Evolutionary conservation across 2,797 vertebrate species (phyloP).

Genomic region (Rhinella marina): DNA sequence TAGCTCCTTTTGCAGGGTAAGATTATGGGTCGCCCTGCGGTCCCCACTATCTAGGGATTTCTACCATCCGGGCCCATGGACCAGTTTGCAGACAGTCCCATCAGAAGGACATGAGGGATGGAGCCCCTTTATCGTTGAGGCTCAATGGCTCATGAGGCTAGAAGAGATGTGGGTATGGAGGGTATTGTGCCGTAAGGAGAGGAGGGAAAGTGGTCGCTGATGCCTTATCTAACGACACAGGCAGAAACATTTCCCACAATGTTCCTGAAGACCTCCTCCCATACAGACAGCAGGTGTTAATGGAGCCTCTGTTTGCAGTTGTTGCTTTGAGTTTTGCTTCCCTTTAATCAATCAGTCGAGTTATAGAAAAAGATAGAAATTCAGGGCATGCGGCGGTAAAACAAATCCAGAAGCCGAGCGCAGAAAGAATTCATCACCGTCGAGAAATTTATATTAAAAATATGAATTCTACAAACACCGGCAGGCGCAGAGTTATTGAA

Average conservation of each 20-base stretch:
- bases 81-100: too few relatives aligned
- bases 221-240: too few relatives aligned
- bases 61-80: too few relatives aligned
- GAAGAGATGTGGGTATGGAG: too few relatives aligned
- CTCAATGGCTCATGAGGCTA: too few relatives aligned
- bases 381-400: background rate
- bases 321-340: background rate
- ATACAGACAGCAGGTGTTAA: background rate
- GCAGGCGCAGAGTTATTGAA: constrained; percentile 8
- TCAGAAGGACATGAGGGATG: too few relatives aligned
- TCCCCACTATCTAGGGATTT: too few relatives aligned
- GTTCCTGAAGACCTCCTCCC: background rate
- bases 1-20: too few relatives aligned
- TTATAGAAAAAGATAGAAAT: constrained; percentile 1
- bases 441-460: constrained; percentile 28
- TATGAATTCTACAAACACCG: constrained; percentile 2
- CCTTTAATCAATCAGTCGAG: background rate
- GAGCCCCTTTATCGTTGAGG: too few relatives aligned
- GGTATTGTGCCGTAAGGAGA: too few relatives aligned
- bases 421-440: constrained; percentile 26
- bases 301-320: background rate
- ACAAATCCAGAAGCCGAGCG: background rate
- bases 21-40: too few relatives aligned
- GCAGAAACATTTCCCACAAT: background rate
- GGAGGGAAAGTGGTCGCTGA: too few relatives aligned